Conservation (phyloP, 2,888 invertebrate species). For the Cryptus armator region DNA sequence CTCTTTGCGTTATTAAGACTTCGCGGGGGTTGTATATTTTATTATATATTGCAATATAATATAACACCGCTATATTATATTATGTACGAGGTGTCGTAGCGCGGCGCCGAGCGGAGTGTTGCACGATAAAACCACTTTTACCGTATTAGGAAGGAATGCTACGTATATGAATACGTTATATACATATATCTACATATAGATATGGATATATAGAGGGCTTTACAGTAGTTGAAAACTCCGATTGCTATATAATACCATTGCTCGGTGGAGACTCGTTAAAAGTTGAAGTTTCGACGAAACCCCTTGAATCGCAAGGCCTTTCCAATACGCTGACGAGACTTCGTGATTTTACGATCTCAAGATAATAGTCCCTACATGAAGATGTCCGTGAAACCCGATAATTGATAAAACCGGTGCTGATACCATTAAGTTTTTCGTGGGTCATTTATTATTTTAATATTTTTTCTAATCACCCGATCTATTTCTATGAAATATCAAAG, state of each 20-base stretch:
- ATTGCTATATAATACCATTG: constrained; percentile 8
- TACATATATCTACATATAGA: constrained; percentile 5
- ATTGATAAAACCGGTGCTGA: not conserved
- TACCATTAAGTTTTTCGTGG: not conserved
- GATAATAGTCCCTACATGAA: not conserved
- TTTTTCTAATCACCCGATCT: not conserved
- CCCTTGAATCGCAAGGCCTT: constrained; percentile 35
- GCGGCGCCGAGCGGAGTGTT: not conserved
- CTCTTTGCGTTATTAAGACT: constrained; percentile 26
- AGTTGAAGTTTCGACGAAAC: constrained; percentile 46
- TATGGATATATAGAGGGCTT: not conserved
- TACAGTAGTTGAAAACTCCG: not conserved
- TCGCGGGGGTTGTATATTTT: not conserved
- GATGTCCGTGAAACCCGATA: not conserved
- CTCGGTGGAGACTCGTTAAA: constrained; percentile 48
- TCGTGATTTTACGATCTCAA: constrained; percentile 13
- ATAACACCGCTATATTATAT: no score
- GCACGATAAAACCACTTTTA: constrained; percentile 46
- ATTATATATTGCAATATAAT: no score
- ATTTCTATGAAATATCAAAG: not conserved
- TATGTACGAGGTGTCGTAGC: not conserved
- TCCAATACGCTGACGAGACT: not conserved
- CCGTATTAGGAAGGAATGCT: constrained; percentile 42
- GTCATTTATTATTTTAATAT: not conserved
- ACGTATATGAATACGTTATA: not conserved